phyloP scores from a whole-genome alignment of 2,113 vertebrate species.

The Phoenicopterus ruber region DNA sequence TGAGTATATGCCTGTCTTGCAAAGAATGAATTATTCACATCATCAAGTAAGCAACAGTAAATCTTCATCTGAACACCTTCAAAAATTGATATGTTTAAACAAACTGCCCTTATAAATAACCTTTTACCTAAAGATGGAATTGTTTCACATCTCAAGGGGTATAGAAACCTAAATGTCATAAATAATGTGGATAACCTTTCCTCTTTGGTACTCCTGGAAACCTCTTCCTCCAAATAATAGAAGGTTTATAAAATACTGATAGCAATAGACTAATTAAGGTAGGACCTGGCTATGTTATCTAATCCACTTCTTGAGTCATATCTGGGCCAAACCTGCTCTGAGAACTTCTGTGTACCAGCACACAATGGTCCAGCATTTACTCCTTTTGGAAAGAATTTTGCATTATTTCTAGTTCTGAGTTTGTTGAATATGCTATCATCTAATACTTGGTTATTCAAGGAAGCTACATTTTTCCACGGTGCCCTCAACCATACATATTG shows the following conservation, averaged over 20 bases:
- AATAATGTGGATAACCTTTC: neutral
- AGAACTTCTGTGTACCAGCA: neutral
- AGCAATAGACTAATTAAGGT: neutral
- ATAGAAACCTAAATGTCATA: neutral
- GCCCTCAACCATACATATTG: neutral
- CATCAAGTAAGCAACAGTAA: neutral
- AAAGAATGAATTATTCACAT: slow-evolving; percentile 56
- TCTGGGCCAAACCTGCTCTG: neutral
- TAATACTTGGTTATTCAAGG: neutral
- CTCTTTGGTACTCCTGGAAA: neutral
- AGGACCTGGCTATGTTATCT: neutral
- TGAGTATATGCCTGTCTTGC: neutral
- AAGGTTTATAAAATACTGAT: neutral
- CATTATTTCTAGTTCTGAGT: neutral
- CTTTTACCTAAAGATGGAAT: slow-evolving; percentile 13
- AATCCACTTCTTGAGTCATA: neutral
- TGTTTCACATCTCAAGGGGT: neutral
- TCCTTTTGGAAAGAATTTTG: neutral
- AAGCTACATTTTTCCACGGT: neutral
- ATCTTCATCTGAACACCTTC: slow-evolving; percentile 42
- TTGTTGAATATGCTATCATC: neutral
- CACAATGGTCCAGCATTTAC: neutral
- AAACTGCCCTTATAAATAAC: slow-evolving; percentile 13
- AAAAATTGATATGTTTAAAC: slow-evolving; percentile 28
- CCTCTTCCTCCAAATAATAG: neutral